Evolutionary conservation across 2,888 invertebrate genomes (phyloP).

Genomic region (Altica lythri): DNA sequence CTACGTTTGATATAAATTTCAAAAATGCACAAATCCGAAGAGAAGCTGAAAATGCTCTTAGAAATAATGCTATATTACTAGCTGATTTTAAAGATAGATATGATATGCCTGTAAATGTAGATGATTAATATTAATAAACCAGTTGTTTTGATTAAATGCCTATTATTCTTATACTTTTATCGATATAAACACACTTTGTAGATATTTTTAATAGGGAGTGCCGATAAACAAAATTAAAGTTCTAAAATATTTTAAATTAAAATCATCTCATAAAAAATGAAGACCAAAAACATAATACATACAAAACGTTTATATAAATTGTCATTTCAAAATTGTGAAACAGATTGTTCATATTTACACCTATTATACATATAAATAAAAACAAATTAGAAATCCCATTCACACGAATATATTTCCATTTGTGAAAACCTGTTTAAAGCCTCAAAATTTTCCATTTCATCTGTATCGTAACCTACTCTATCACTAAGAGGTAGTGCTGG

Average conservation of each 20-base stretch:
- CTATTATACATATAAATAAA: too few relatives aligned
- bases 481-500: slow-evolving; percentile 71
- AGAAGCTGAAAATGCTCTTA: slow-evolving; percentile 31
- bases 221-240: too few relatives aligned
- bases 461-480: slow-evolving; percentile 60
- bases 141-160: neutral
- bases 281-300: too few relatives aligned
- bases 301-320: too few relatives aligned
- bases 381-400: slow-evolving; percentile 67
- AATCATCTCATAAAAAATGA: too few relatives aligned
- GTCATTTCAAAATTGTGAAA: too few relatives aligned
- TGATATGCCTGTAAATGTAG: slow-evolving; percentile 17
- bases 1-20: slow-evolving; percentile 58
- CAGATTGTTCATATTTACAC: too few relatives aligned
- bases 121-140: slow-evolving; percentile 1
- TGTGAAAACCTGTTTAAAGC: slow-evolving; percentile 65
- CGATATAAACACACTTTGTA: neutral
- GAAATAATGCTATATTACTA: slow-evolving; percentile 30
- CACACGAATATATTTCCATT: slow-evolving; percentile 66
- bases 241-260: too few relatives aligned
- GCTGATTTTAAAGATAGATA: slow-evolving; percentile 36
- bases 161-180: neutral
- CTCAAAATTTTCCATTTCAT: slow-evolving; percentile 66
- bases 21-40: slow-evolving; percentile 29
- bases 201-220: too few relatives aligned